Evolutionary conservation across 2,113 vertebrate genomes (phyloP).

Genomic region (Saguinus midas): DNA sequence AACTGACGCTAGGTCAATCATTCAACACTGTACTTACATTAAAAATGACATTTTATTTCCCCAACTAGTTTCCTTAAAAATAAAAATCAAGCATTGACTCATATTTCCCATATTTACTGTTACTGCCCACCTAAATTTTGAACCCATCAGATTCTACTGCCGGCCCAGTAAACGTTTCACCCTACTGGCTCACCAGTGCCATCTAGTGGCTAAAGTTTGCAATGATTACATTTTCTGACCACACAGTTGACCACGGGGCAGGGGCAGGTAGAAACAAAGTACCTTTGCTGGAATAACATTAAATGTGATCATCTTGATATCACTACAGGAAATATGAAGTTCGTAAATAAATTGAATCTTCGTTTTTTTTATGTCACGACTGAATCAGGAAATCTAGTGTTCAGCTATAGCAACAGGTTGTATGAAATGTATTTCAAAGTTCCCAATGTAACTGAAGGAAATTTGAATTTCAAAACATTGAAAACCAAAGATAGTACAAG

Average conservation of each 20-base stretch:
- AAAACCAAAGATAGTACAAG: not conserved
- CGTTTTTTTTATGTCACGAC: not conserved
- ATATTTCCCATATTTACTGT: not conserved
- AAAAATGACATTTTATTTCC: not conserved
- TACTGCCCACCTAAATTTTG: not conserved
- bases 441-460: not conserved
- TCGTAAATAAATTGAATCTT: not conserved
- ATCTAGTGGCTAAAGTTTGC: constrained; percentile 44
- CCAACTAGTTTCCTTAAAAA: not conserved
- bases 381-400: not conserved
- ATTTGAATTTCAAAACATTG: not conserved
- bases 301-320: not conserved
- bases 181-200: constrained; percentile 43
- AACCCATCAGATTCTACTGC: not conserved
- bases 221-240: constrained; percentile 12
- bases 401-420: not conserved
- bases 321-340: not conserved
- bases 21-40: not conserved
- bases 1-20: not conserved
- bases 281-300: not conserved
- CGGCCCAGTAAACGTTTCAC: not conserved
- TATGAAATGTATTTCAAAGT: constrained; percentile 11
- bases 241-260: not conserved
- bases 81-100: not conserved
- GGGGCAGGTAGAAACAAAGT: not conserved